Evolutionary conservation across 2,888 invertebrate genomes (phyloP), one percentile per base, ranked within the genome.

Genomic region (Amiota minor): DNA sequence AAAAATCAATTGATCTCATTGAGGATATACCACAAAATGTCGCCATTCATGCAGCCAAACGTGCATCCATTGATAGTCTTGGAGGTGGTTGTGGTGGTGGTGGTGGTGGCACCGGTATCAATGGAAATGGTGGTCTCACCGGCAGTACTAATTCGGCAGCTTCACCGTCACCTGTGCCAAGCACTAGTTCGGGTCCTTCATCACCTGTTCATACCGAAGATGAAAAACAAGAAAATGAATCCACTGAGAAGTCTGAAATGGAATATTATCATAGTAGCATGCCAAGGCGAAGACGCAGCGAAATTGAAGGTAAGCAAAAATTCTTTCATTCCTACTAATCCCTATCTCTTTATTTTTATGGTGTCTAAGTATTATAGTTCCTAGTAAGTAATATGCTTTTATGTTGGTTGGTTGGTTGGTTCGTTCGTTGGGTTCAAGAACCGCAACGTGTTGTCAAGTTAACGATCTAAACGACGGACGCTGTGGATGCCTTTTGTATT

Each of bases 181-280:
- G 90, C 76, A 87, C 88, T 65, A 90, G 90, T 16, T 90, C 90
- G 6, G 89, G 88, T 11, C 89, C 89, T 1, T 89, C 92, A 1
- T 91, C 90, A 49, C 90, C 90, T 2, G 89, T 89, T 18, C 89
- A 90, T 72, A 90, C 90, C 1, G 90, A 90, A 79, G 90, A 90
- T 74, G 90, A 90, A 75, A 92, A 92, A 80, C 92, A 92, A 82
- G 92, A 92, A 80, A 90, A 91, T 70, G 92, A 92, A 84, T 90
- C 90, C 73, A 92, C 91, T 72, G 92, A 92, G 86, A 92, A 92
- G 84, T 90, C 89, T 16, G 80, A 89, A 77, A 76, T 84, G 74
- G 80, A 87, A 68, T 79, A 83, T 77, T 85, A 85, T 70, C 78
- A 82, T 71, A 35, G 35, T 35, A 88, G 86, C 77, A 85, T 87